These are phyloP conservation scores for Antheraea assamensis DNA, from an alignment of 2,888 invertebrate genomes.

Conservation along the genomic window DNA sequence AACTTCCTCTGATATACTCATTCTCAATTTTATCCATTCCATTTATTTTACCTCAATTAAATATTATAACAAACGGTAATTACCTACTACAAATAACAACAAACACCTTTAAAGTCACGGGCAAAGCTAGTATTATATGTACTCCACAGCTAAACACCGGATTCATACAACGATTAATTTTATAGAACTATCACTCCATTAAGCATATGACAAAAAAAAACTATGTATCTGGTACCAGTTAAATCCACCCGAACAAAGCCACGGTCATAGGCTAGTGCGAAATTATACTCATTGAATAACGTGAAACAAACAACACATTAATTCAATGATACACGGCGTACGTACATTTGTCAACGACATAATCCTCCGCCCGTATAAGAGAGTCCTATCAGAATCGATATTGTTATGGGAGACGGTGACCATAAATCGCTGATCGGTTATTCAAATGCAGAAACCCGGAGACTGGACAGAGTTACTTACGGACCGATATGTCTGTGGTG, in stretches of 20 bases:
- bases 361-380: conserved; percentile 38
- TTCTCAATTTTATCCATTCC: too few relatives aligned
- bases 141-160: too few relatives aligned
- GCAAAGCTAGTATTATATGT: too few relatives aligned
- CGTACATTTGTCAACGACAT: conserved; percentile 9
- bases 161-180: too few relatives aligned
- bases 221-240: not conserved
- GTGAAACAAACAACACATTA: not conserved
- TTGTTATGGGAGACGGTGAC: conserved; percentile 27
- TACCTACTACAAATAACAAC: too few relatives aligned
- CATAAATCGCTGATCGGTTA: conserved; percentile 30
- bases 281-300: not conserved
- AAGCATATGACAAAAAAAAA: too few relatives aligned
- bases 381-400: conserved; percentile 59
- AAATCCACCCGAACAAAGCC: not conserved
- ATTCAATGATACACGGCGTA: not conserved
- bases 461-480: conserved; percentile 53
- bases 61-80: too few relatives aligned
- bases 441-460: conserved; percentile 18
- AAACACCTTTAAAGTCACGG: too few relatives aligned
- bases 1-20: too few relatives aligned
- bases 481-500: conserved; percentile 55
- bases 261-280: not conserved
- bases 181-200: too few relatives aligned
- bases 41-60: too few relatives aligned